Percentiles rank a stretch among this genome's conserved stretches.
phyloP scores from a whole-genome alignment of 2,888 invertebrate species.

The Xestia rhomboidea region DNA sequence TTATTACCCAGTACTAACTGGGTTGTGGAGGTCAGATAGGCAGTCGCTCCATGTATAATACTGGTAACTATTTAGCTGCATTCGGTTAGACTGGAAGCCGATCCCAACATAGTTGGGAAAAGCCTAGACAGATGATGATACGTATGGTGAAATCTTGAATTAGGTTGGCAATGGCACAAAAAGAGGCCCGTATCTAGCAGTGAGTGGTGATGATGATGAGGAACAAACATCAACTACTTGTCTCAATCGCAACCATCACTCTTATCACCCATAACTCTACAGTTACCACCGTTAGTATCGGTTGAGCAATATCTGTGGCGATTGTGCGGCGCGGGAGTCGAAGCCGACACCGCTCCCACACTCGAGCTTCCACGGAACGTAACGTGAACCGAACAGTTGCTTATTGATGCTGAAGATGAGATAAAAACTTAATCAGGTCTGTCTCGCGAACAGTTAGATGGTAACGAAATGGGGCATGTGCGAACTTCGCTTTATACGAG shows the following conservation, averaged over 20 bases:
- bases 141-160: background rate
- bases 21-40: background rate
- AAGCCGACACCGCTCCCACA: conserved; percentile 83
- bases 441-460: conserved; percentile 24
- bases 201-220: background rate
- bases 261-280: conserved; percentile 47
- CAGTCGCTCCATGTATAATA: background rate
- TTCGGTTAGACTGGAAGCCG: too few species aligned
- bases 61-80: too few species aligned
- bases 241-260: conserved; percentile 24
- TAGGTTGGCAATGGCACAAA: background rate
- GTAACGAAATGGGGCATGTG: background rate
- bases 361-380: conserved; percentile 68
- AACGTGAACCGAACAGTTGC: conserved; percentile 68
- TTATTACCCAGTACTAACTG: background rate
- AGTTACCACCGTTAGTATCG: conserved; percentile 57
- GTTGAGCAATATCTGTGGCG: conserved; percentile 55
- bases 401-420: conserved; percentile 32
- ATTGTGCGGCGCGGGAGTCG: conserved; percentile 71
- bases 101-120: background rate
- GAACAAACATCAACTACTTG: background rate
- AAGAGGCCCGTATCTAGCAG: background rate
- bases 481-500: background rate
- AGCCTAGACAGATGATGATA: too few species aligned
- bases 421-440: conserved; percentile 53